Conservation (phyloP, 2,113 vertebrate species). For the Gorsachius goisagi region DNA sequence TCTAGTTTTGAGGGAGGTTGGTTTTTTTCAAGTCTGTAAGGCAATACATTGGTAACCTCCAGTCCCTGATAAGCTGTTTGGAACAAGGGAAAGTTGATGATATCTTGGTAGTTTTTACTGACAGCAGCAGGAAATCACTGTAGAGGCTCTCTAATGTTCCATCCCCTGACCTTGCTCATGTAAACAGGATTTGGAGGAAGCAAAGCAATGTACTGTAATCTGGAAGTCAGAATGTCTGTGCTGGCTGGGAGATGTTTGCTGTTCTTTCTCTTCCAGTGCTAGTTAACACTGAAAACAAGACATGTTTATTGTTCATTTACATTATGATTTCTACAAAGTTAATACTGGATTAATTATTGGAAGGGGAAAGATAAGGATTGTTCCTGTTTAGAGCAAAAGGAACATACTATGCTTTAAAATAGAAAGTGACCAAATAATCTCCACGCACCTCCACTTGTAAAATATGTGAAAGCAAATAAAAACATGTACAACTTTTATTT, state of each 20-base stretch:
- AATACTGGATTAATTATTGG: background rate
- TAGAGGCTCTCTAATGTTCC: slow-evolving; percentile 37
- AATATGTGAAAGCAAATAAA: background rate
- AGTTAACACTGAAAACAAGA: slow-evolving; percentile 7
- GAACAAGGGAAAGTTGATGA: slow-evolving; percentile 51
- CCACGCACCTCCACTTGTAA: background rate
- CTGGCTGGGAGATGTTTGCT: slow-evolving; percentile 9
- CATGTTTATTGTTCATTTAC: background rate
- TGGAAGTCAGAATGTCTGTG: background rate
- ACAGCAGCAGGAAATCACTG: slow-evolving; percentile 53
- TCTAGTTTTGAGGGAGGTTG: background rate
- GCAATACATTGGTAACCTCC: background rate
- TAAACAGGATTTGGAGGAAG: slow-evolving; percentile 65
- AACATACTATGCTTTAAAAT: background rate
- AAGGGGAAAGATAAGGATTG: background rate
- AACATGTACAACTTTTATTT: background rate
- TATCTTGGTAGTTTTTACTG: slow-evolving; percentile 31
- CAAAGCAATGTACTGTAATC: slow-evolving; percentile 42
- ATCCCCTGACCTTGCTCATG: slow-evolving; percentile 57
- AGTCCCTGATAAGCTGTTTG: background rate
- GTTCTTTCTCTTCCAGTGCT: slow-evolving; percentile 11
- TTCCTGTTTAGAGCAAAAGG: background rate
- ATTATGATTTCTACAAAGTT: background rate
- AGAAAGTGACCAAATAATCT: background rate
- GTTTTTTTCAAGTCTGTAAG: background rate